phyloP scores from a whole-genome alignment of 2,113 vertebrate genomes.

The Cranoglanis bouderius region DNA sequence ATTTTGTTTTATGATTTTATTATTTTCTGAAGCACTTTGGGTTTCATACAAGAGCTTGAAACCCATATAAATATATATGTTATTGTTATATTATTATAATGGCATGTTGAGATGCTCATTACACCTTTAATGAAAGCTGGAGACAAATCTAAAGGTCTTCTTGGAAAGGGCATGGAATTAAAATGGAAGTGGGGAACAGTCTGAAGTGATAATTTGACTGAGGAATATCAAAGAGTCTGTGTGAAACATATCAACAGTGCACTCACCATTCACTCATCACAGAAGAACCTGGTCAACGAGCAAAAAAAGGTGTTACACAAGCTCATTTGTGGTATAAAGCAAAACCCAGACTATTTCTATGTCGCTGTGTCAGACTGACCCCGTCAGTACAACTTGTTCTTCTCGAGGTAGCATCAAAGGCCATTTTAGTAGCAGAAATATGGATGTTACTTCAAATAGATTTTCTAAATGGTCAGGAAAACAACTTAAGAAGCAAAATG shows the following conservation, averaged over 20 bases:
- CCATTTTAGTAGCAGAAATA: constrained; percentile 13
- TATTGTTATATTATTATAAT: neutral
- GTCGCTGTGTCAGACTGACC: constrained; percentile 47
- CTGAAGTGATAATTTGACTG: neutral
- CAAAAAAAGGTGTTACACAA: constrained; percentile 22
- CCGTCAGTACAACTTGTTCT: constrained; percentile 19
- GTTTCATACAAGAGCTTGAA: neutral
- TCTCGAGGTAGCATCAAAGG: constrained; percentile 1
- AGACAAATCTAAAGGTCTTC: neutral
- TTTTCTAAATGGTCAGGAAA: neutral
- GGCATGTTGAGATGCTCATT: neutral
- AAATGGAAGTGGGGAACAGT: neutral
- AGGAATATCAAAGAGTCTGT: neutral
- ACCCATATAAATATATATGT: neutral
- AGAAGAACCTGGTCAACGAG: neutral
- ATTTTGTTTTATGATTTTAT: no score
- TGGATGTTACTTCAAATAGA: constrained; percentile 8
- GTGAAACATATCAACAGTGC: neutral
- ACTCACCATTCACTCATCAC: neutral
- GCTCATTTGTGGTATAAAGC: constrained; percentile 26
- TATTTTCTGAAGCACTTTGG: neutral
- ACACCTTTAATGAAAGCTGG: neutral
- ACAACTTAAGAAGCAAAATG: neutral
- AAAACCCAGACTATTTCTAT: constrained; percentile 26
- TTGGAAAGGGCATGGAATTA: neutral